These are phyloP conservation scores for Philhelius pedissequus DNA, from an alignment of 2,888 invertebrate species.

Conservation along the genomic window DNA sequence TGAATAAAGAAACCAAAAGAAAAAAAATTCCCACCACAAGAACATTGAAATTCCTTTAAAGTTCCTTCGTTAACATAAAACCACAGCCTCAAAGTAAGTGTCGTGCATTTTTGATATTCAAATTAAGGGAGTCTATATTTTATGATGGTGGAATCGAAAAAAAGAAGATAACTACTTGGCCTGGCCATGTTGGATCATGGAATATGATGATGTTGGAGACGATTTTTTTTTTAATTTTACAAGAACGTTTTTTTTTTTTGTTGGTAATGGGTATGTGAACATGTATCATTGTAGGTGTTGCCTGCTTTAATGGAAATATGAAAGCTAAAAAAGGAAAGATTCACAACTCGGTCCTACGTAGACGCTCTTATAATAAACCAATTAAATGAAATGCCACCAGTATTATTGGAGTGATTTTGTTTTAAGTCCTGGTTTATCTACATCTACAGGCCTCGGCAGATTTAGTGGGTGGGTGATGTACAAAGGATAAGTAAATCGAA, in stretches of 20 bases:
- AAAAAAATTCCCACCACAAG: neutral
- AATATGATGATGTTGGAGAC: slow-evolving; percentile 20
- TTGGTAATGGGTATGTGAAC: neutral
- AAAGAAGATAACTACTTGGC: slow-evolving; percentile 7
- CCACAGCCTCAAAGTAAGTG: slow-evolving; percentile 48
- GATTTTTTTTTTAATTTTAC: neutral
- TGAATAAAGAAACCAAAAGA: neutral
- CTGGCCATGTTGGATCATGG: slow-evolving; percentile 8
- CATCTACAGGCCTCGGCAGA: no score
- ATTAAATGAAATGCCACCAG: no score
- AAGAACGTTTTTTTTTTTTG: neutral
- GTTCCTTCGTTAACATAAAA: slow-evolving; percentile 42
- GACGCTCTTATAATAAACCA: no score
- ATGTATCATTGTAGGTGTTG: neutral
- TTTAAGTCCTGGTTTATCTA: no score
- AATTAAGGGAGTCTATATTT: slow-evolving; percentile 43
- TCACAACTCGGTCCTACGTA: no score
- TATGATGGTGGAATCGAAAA: slow-evolving; percentile 25
- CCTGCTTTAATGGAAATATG: neutral
- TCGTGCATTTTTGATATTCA: slow-evolving; percentile 58
- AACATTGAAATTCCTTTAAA: slow-evolving; percentile 22
- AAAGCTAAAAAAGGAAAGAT: no score
- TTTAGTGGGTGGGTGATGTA: no score
- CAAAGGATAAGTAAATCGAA: no score
- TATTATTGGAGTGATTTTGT: no score